Evolutionary conservation across 2,888 invertebrate genomes (phyloP).

Genomic region (Eristalinus sepulchralis): DNA sequence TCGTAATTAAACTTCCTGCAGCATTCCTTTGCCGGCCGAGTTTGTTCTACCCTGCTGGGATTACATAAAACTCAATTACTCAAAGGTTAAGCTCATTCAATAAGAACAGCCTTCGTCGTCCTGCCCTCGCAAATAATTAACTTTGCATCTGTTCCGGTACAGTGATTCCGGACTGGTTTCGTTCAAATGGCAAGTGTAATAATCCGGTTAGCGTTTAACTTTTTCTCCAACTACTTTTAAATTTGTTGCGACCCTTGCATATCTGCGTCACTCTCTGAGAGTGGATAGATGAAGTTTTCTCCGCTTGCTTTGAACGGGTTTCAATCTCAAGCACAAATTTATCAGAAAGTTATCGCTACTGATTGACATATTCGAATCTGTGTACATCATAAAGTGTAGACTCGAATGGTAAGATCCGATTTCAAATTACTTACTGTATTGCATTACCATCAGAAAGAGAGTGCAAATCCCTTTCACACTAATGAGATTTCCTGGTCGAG

Average conservation of each 20-base stretch:
- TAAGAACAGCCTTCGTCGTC: background rate
- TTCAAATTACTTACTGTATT: slow-evolving; percentile 33
- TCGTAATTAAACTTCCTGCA: slow-evolving; percentile 36
- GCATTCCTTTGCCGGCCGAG: slow-evolving; percentile 23
- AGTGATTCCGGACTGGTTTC: slow-evolving; percentile 6
- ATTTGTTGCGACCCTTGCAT: background rate
- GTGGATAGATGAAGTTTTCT: slow-evolving; percentile 24
- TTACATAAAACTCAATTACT: slow-evolving; percentile 54
- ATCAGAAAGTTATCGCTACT: slow-evolving; percentile 19
- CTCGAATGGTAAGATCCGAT: slow-evolving; percentile 35
- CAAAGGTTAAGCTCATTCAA: slow-evolving; percentile 28
- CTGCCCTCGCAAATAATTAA: slow-evolving; percentile 31
- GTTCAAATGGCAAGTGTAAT: slow-evolving; percentile 21
- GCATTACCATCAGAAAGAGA: slow-evolving; percentile 21
- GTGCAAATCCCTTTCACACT: slow-evolving; percentile 48
- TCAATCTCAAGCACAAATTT: background rate
- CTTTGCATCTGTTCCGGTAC: slow-evolving; percentile 38
- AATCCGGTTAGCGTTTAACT: slow-evolving; percentile 31
- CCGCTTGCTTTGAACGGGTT: slow-evolving; percentile 15
- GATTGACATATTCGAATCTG: slow-evolving; percentile 49
- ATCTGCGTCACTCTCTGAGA: slow-evolving; percentile 1
- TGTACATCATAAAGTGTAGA: slow-evolving; percentile 34
- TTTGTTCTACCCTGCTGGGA: slow-evolving; percentile 10
- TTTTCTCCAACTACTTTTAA: background rate
- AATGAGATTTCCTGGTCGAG: slow-evolving; percentile 51